Conservation (phyloP, 92 coral and sea anemone genomes). For the Porites rus region DNA sequence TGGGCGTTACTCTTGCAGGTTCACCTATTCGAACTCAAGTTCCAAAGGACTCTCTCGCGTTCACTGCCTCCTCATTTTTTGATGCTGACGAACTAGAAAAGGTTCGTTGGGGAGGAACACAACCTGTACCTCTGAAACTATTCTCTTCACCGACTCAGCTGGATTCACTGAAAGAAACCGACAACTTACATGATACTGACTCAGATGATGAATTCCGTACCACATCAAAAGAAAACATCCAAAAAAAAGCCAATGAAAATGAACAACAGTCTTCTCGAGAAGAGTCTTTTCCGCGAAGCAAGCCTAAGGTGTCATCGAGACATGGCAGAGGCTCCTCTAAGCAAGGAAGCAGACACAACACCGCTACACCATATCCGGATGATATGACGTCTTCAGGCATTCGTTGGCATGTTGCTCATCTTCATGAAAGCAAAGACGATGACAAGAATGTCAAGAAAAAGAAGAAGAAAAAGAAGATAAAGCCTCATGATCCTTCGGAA, state of each 20-base stretch:
- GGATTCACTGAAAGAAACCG: background rate
- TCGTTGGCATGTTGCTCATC: conserved; percentile 8
- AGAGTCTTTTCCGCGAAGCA: background rate
- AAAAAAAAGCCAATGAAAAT: background rate
- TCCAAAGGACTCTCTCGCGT: background rate
- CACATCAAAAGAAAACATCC: background rate
- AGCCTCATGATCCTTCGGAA: background rate
- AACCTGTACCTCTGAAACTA: background rate
- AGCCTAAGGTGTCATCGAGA: background rate
- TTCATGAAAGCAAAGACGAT: background rate
- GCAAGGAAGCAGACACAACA: conserved; percentile 1
- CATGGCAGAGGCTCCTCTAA: background rate
- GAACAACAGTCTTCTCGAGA: background rate
- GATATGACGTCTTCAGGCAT: background rate
- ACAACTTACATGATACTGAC: background rate
- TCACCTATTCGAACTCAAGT: conserved; percentile 4
- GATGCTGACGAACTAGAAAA: background rate
- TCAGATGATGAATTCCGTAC: background rate
- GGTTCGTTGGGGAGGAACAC: background rate
- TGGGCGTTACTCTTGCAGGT: background rate
- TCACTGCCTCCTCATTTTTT: background rate
- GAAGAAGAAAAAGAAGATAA: background rate
- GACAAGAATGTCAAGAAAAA: background rate
- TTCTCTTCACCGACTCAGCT: background rate
- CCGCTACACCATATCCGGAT: background rate